Percentiles rank a stretch among this genome's conserved stretches.
Conservation (phyloP, 2,797 vertebrate species). For the Oreochromis grahami region DNA sequence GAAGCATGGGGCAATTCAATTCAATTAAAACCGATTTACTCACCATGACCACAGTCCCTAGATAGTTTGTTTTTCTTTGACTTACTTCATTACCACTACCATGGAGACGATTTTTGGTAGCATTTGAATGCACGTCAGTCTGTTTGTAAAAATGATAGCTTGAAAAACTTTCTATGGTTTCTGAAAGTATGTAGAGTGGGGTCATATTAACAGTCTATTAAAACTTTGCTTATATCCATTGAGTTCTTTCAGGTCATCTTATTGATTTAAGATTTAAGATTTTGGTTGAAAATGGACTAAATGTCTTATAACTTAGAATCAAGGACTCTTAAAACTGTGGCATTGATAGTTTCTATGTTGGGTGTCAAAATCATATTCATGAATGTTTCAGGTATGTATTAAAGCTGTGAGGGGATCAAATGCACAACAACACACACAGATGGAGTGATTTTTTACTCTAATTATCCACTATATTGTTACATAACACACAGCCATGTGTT, state of each 20-base stretch:
- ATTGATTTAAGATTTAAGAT: not conserved
- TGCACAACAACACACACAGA: not conserved
- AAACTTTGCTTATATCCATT: not conserved
- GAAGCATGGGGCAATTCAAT: too few species aligned
- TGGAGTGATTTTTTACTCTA: not conserved
- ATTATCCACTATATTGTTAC: not conserved
- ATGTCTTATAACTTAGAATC: not conserved
- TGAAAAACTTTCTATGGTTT: not conserved
- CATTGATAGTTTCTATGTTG: not conserved
- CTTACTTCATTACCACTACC: not conserved
- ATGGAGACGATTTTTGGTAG: not conserved
- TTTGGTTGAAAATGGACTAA: not conserved
- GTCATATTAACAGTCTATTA: not conserved
- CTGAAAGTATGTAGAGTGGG: conserved; percentile 71
- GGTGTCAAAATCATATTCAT: not conserved
- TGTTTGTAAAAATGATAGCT: not conserved
- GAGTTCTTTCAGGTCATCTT: not conserved
- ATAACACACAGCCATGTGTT: not conserved
- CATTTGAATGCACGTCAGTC: not conserved
- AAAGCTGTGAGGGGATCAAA: not conserved
- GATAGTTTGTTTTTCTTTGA: not conserved
- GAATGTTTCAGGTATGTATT: not conserved
- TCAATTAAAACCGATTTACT: not conserved
- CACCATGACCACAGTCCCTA: not conserved
- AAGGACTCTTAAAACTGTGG: too few species aligned